These are phyloP conservation scores for Neodontobutis hainanensis DNA, from an alignment of 2,113 vertebrate genomes.

Conservation along the genomic window DNA sequence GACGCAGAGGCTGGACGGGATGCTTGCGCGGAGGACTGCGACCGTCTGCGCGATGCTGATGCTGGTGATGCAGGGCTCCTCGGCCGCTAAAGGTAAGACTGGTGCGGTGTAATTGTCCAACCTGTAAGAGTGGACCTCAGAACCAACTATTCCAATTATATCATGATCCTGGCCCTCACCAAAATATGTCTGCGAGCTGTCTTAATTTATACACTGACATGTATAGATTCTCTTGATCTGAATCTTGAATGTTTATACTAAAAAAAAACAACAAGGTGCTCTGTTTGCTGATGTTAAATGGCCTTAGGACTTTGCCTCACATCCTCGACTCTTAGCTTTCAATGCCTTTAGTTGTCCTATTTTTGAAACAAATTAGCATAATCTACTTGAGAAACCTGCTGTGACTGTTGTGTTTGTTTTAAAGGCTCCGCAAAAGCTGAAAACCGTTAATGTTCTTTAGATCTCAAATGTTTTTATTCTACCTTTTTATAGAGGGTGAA, in stretches of 20 bases:
- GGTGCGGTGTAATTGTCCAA: conserved; percentile 29
- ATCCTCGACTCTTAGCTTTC: no score
- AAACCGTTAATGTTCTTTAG: background rate
- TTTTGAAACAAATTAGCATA: background rate
- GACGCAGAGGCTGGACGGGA: conserved; percentile 46
- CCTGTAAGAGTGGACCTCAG: conserved; percentile 32
- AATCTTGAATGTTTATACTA: no score
- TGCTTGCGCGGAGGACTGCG: conserved; percentile 65
- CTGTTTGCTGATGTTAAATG: background rate
- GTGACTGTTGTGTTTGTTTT: background rate
- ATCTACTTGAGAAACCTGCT: no score
- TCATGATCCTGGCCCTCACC: no score
- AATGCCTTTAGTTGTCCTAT: background rate
- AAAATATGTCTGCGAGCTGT: no score
- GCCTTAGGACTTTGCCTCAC: background rate
- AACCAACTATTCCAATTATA: background rate
- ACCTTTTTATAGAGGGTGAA: no score
- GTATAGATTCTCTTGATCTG: no score
- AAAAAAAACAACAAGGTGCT: background rate
- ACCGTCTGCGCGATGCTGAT: conserved; percentile 67
- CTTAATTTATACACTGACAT: no score
- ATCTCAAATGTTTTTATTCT: background rate
- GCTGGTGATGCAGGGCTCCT: conserved; percentile 73
- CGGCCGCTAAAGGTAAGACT: conserved; percentile 73
- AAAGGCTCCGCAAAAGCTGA: background rate